A percentile compares a stretch with the other conserved stretches of the same genome.
Conservation (phyloP, 2,888 invertebrate genomes). For the Parthenolecanium corni region DNA sequence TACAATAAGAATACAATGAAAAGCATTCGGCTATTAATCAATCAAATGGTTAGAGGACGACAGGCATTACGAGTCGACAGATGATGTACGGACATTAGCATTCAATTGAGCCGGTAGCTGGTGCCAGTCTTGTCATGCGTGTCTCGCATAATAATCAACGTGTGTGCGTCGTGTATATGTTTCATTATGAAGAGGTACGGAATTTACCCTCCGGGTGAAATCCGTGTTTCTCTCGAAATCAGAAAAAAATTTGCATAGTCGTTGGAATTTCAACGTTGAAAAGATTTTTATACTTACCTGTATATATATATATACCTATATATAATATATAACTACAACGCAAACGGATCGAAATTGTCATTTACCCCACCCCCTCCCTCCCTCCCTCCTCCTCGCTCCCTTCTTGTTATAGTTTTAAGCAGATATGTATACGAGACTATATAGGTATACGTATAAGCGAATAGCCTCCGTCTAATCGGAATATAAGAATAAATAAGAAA, state of each 20-base stretch:
- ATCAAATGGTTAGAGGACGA: slow-evolving; percentile 22
- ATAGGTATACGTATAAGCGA: too few relatives aligned
- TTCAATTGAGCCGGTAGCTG: slow-evolving; percentile 28
- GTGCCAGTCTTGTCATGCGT: slow-evolving; percentile 28
- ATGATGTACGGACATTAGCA: slow-evolving; percentile 21
- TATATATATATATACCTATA: too few relatives aligned
- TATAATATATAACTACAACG: too few relatives aligned
- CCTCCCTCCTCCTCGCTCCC: too few relatives aligned
- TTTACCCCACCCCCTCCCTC: too few relatives aligned
- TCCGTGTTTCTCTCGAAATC: slow-evolving; percentile 15
- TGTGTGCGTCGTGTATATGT: neutral
- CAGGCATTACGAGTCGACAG: slow-evolving; percentile 21
- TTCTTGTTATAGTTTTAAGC: too few relatives aligned
- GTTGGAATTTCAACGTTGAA: slow-evolving; percentile 5
- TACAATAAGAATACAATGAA: slow-evolving; percentile 26
- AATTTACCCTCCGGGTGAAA: slow-evolving; percentile 3
- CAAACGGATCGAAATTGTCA: too few relatives aligned
- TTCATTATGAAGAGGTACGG: slow-evolving; percentile 9
- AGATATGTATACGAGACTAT: too few relatives aligned
- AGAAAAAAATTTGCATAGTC: slow-evolving; percentile 21
- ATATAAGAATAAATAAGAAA: too few relatives aligned
- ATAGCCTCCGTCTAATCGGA: too few relatives aligned
- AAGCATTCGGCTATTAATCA: slow-evolving; percentile 26
- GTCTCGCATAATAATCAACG: slow-evolving; percentile 28
- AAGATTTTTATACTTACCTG: too few relatives aligned